phyloP scores from a whole-genome alignment of 2,888 invertebrate genomes.

The Drosophila imparisetae region DNA sequence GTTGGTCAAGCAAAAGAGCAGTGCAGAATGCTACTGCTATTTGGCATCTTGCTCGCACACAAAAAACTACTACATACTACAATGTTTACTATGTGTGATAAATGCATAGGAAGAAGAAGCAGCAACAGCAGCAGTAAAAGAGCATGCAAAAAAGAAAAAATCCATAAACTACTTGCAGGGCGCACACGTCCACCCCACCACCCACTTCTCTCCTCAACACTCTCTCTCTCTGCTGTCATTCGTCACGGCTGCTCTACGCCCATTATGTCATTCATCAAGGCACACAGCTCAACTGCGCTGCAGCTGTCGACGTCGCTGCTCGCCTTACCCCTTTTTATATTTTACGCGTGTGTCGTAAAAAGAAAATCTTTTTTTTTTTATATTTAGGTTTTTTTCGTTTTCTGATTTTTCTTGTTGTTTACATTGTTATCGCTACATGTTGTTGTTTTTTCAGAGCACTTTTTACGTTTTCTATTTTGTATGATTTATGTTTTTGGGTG shows the following conservation, averaged over 20 bases:
- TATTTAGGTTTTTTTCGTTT: slow-evolving; percentile 58
- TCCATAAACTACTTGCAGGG: slow-evolving; percentile 73
- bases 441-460: slow-evolving; percentile 32
- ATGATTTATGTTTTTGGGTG: slow-evolving; percentile 54
- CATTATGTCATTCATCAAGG: slow-evolving; percentile 76
- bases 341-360: slow-evolving; percentile 45
- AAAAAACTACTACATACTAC: slow-evolving; percentile 71
- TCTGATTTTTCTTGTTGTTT: slow-evolving; percentile 58
- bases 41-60: slow-evolving; percentile 43
- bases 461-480: slow-evolving; percentile 28
- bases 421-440: slow-evolving; percentile 38
- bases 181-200: slow-evolving; percentile 7
- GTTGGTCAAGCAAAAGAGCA: slow-evolving; percentile 45
- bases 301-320: slow-evolving; percentile 28
- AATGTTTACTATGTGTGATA: slow-evolving; percentile 76
- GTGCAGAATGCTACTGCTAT: slow-evolving; percentile 3
- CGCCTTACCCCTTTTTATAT: slow-evolving; percentile 36
- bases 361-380: slow-evolving; percentile 40
- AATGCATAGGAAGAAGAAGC: slow-evolving; percentile 34
- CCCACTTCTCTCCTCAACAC: background rate
- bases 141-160: slow-evolving; percentile 66
- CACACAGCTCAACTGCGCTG: slow-evolving; percentile 31
- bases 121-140: slow-evolving; percentile 5
- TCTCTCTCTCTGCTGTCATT: slow-evolving; percentile 11
- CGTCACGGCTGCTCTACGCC: slow-evolving; percentile 53